Conservation (phyloP, 2,113 vertebrate genomes). For the Perca flavescens region DNA sequence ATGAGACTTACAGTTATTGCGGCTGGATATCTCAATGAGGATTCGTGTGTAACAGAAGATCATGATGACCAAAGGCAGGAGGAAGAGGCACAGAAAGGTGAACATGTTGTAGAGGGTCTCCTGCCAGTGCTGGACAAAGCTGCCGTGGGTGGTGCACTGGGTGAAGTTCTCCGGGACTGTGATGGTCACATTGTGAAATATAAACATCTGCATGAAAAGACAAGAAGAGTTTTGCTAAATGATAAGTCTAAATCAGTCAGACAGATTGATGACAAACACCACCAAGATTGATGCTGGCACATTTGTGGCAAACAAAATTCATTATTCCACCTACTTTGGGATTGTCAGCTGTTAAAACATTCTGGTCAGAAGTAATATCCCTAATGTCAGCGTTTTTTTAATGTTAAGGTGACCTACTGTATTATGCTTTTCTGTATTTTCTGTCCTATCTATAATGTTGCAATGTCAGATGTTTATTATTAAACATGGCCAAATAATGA, state of each 20-base stretch:
- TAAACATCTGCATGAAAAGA: constrained; percentile 79
- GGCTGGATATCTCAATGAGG: constrained; percentile 86
- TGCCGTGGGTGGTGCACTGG: constrained; percentile 87
- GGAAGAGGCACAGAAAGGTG: constrained; percentile 87
- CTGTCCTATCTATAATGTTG: no score
- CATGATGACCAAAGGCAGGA: constrained; percentile 87
- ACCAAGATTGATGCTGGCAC: no score
- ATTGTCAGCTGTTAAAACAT: no score
- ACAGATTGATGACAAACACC: no score
- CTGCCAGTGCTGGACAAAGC: constrained; percentile 84
- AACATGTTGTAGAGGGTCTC: constrained; percentile 89
- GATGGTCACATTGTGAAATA: constrained; percentile 87
- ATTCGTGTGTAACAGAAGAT: constrained; percentile 87
- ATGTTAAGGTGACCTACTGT: no score
- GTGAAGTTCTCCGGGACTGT: constrained; percentile 86
- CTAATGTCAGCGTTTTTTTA: no score
- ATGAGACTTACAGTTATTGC: constrained; percentile 79
- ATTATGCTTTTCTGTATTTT: no score
- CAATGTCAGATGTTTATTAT: no score
- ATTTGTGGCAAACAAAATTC: no score
- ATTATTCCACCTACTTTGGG: no score
- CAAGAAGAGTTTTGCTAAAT: not conserved
- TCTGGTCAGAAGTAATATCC: no score
- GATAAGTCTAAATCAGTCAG: not conserved
- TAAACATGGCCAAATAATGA: no score